Evolutionary conservation across 2,113 vertebrate genomes (phyloP).

Genomic region (Eurystomus gularis): DNA sequence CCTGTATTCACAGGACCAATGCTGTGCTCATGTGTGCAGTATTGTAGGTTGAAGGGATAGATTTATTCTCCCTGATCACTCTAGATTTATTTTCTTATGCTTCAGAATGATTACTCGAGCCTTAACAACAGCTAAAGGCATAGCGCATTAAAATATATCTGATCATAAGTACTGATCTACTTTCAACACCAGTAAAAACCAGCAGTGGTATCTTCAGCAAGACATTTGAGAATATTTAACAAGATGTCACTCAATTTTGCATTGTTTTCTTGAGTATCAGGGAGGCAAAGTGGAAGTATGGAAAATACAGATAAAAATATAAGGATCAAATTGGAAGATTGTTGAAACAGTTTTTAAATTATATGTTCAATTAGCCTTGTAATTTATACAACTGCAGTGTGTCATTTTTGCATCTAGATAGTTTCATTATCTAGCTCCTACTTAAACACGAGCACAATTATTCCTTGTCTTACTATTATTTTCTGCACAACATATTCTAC

Average conservation of each 20-base stretch:
- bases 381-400: not conserved
- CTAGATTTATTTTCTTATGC: not conserved
- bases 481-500: not conserved
- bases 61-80: not conserved
- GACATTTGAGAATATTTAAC: not conserved
- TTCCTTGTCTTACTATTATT: not conserved
- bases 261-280: not conserved
- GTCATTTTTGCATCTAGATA: not conserved
- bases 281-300: not conserved
- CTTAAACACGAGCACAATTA: not conserved
- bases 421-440: not conserved
- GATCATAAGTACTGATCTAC: not conserved
- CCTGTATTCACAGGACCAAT: not conserved
- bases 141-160: not conserved
- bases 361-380: not conserved
- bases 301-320: not conserved
- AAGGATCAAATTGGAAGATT: not conserved
- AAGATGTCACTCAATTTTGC: not conserved
- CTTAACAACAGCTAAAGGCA: not conserved
- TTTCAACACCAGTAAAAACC: not conserved
- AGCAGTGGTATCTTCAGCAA: not conserved
- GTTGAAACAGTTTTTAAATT: not conserved
- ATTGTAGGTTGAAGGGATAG: not conserved
- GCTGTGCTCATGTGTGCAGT: not conserved
- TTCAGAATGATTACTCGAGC: not conserved